phyloP scores from a whole-genome alignment of 1,140 invertebrate species.

The Drosophila paulistorum region DNA sequence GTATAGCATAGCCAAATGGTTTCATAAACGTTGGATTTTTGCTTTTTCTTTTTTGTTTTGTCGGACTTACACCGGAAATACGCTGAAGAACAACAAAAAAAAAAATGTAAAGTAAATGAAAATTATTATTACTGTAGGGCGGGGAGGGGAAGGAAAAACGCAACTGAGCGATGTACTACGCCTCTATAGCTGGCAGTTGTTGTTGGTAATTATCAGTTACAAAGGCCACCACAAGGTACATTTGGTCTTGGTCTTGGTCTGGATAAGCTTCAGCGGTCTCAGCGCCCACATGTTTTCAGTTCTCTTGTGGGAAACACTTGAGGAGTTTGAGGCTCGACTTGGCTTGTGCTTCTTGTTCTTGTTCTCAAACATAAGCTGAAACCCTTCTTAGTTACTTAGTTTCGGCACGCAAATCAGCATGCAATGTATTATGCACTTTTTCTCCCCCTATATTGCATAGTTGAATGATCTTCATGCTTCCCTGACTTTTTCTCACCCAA shows the following conservation, averaged over 20 bases:
- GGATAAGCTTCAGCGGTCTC: slow-evolving; percentile 64
- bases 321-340: not conserved
- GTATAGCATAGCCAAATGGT: slow-evolving; percentile 27
- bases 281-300: slow-evolving; percentile 56
- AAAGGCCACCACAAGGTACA: slow-evolving; percentile 16
- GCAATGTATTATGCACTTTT: slow-evolving; percentile 25
- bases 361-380: slow-evolving; percentile 37
- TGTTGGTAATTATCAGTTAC: slow-evolving; percentile 45
- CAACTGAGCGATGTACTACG: not conserved
- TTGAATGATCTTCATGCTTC: slow-evolving; percentile 75
- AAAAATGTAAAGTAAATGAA: slow-evolving; percentile 46
- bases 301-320: slow-evolving; percentile 52
- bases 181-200: slow-evolving; percentile 24
- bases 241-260: slow-evolving; percentile 51
- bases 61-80: slow-evolving; percentile 61
- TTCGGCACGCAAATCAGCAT: slow-evolving; percentile 66
- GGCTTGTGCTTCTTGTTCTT: slow-evolving; percentile 26
- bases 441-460: slow-evolving; percentile 43
- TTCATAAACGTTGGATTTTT: slow-evolving; percentile 39
- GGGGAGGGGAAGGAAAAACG: not conserved
- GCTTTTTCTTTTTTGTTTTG: slow-evolving; percentile 42
- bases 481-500: slow-evolving; percentile 52
- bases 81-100: slow-evolving; percentile 14
- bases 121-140: slow-evolving; percentile 27
- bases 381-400: slow-evolving; percentile 38